Evolutionary conservation across 2,797 vertebrate species (phyloP).

Genomic region (Chelonia mydas): DNA sequence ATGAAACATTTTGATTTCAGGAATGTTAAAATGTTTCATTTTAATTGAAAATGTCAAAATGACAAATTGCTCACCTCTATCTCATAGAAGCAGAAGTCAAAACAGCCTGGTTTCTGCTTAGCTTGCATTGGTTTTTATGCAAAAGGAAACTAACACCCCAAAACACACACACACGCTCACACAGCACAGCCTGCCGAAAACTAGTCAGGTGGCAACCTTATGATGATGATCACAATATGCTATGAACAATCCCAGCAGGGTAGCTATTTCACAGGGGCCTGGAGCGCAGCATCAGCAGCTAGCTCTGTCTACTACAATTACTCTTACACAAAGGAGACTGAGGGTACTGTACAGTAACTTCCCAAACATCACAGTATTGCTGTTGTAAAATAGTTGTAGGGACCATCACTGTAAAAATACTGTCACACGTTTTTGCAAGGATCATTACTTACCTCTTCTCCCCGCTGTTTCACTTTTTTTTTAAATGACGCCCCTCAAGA

Average conservation of each 20-base stretch:
- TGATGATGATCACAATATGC: neutral
- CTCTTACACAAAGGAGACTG: neutral
- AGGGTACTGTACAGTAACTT: neutral
- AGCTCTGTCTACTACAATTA: neutral
- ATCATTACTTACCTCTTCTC: neutral
- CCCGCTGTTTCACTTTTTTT: neutral
- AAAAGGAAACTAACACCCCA: neutral
- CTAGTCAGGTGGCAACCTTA: neutral
- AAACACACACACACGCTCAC: too few relatives aligned
- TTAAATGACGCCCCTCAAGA: conserved; percentile 6
- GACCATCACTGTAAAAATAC: neutral
- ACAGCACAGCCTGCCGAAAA: neutral
- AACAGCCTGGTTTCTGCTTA: neutral
- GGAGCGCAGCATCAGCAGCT: neutral
- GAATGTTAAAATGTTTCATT: neutral
- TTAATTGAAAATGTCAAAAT: neutral
- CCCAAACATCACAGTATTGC: neutral
- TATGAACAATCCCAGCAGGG: neutral
- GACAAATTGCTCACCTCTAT: neutral
- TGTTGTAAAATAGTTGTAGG: neutral
- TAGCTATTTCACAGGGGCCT: neutral
- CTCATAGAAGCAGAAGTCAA: neutral
- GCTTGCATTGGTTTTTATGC: neutral
- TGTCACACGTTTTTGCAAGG: neutral
- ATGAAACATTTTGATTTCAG: neutral